Conservation (phyloP, 1,140 invertebrate genomes). For the Pogonomyrmex barbatus region DNA sequence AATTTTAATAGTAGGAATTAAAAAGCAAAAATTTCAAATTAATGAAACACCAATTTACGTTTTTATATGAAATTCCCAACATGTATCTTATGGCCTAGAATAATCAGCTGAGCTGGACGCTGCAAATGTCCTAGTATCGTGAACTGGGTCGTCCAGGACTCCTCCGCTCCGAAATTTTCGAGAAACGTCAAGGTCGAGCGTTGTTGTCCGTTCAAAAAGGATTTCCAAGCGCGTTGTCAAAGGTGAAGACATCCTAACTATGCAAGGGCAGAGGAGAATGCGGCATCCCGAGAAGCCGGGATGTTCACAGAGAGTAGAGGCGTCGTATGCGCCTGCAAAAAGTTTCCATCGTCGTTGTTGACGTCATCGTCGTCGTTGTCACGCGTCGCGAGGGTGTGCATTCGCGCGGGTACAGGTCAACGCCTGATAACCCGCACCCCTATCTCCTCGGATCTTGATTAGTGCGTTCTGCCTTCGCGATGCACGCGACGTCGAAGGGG, state of each 20-base stretch:
- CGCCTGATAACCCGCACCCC: slow-evolving; percentile 32
- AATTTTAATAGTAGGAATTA: background rate
- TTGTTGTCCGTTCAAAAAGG: slow-evolving; percentile 41
- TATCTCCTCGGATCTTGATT: slow-evolving; percentile 65
- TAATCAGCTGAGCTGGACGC: background rate
- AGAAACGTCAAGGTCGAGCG: slow-evolving; percentile 58
- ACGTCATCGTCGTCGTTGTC: background rate
- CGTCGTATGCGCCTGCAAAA: background rate
- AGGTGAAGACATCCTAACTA: slow-evolving; percentile 14
- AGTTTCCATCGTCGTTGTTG: slow-evolving; percentile 21
- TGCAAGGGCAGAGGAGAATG: background rate
- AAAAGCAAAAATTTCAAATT: slow-evolving; percentile 1
- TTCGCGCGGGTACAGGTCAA: background rate
- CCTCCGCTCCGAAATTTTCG: background rate
- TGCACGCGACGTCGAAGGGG: slow-evolving; percentile 4
- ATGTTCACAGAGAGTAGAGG: background rate
- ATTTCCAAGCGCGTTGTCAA: background rate
- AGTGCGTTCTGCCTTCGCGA: slow-evolving; percentile 31
- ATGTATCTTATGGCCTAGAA: background rate
- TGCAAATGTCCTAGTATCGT: background rate
- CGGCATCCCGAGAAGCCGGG: background rate
- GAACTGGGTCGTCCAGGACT: slow-evolving; percentile 23
- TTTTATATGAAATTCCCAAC: background rate
- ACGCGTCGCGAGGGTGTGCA: background rate
- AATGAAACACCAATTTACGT: background rate